Base-by-base conservation (phyloP, 2,113 vertebrate genomes). In the Cacatua alba region DNA sequence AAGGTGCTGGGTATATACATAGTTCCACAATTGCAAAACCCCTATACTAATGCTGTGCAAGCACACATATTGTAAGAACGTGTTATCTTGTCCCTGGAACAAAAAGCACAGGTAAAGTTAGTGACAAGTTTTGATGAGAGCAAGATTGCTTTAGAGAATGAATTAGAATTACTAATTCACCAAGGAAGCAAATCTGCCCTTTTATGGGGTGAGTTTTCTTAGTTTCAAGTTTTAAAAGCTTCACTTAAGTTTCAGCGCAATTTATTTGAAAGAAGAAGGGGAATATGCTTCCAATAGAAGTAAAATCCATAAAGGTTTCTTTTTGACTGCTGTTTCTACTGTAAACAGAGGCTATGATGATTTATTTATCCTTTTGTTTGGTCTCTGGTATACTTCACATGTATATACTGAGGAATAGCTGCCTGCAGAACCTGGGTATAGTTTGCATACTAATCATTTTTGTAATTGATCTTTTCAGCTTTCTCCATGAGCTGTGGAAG, bases 391-490 rank as follows among this genome's bases (percentile, higher is more conserved):
- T 11, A 48, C 72, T 94, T 93, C 21, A 59, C 9, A 35, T n/a
- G 15, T 23, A 35, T 35, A 35, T 24, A 31, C 7, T 37, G 44
- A 95, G 65, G 86, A 91, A 81, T 80, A 60, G 84, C 37, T 96
- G 92, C 55, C 44, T 46, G 33, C 67, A 75, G 71, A 90, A 92
- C 74, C 76, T 19, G 14, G 63, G 35, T 95, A 48, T 39, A 78
- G 81, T 96, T 96, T 95, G 93, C 95, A 97, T 98, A 90, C 95
- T 98, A 97, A 97, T 96, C 35, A 93, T 91, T 97, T 97, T 96
- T 90, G 96, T 98, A 98, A 98, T 98, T 98, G 94, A 98, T 98
- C 97, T 98, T 96, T 96, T 86, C 90, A 82, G 86, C 82, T 97
- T 97, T 96, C 93, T 92, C 96, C 93, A 94, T 68, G 97, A 84